Evolutionary conservation across 2,113 vertebrate species (phyloP).

Genomic region (Pangasianodon hypophthalmus): DNA sequence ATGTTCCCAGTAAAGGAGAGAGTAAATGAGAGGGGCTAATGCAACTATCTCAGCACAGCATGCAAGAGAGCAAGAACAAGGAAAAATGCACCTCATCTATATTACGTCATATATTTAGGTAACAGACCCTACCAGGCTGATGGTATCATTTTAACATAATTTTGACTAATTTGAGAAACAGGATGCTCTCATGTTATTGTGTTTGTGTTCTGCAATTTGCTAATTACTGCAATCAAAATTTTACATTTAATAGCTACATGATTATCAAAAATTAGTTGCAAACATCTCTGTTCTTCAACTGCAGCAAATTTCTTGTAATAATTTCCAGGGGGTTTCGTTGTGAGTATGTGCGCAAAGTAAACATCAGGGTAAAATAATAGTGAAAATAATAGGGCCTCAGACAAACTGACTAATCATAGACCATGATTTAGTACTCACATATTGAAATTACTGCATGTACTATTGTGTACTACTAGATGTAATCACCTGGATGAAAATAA

Average conservation of each 20-base stretch:
- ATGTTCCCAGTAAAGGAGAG: slow-evolving; percentile 9
- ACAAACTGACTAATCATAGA: neutral
- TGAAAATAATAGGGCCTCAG: neutral
- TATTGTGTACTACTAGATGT: neutral
- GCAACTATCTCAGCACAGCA: slow-evolving; percentile 33
- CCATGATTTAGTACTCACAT: neutral
- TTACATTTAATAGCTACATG: slow-evolving; percentile 14
- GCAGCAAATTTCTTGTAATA: neutral
- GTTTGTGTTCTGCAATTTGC: slow-evolving; percentile 1
- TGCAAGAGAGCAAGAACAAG: slow-evolving; percentile 13
- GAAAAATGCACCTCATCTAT: slow-evolving; percentile 36
- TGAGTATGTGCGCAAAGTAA: neutral
- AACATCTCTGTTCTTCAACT: neutral
- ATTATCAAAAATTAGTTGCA: slow-evolving; percentile 1
- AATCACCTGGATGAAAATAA: neutral
- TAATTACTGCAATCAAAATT: slow-evolving; percentile 5
- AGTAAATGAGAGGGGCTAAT: slow-evolving; percentile 22
- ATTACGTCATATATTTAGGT: slow-evolving; percentile 61
- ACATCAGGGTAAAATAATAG: neutral
- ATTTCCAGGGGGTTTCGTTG: neutral
- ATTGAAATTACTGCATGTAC: neutral
- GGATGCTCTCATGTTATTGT: slow-evolving; percentile 46
- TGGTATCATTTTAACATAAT: slow-evolving; percentile 56
- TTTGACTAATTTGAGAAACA: slow-evolving; percentile 60
- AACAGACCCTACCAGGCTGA: slow-evolving; percentile 63